Evolutionary conservation across 2,888 invertebrate genomes (phyloP).

Genomic region (Dasysyrphus tricinctus): DNA sequence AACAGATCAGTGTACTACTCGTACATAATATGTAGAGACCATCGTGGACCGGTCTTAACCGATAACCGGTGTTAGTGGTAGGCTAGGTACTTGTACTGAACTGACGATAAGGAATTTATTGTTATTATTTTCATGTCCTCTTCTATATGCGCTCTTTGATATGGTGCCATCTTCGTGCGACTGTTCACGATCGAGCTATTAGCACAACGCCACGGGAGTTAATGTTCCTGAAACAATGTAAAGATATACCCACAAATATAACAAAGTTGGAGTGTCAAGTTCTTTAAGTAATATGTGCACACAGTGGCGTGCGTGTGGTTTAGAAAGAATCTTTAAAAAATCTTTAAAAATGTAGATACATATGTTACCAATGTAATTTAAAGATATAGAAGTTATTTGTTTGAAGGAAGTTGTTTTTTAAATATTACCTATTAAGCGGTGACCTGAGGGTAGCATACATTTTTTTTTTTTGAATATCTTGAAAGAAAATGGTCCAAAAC

Average conservation of each 20-base stretch:
- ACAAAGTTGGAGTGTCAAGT: slow-evolving; percentile 43
- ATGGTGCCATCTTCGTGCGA: slow-evolving; percentile 51
- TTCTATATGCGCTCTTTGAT: background rate
- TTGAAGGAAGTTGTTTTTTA: too few species aligned
- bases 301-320: slow-evolving; percentile 45
- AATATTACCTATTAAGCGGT: too few species aligned
- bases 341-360: too few species aligned
- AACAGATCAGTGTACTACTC: background rate
- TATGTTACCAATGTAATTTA: too few species aligned
- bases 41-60: background rate
- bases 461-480: too few species aligned
- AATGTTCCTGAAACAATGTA: slow-evolving; percentile 45
- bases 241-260: slow-evolving; percentile 43
- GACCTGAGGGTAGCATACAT: too few species aligned
- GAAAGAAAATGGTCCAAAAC: too few species aligned
- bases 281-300: slow-evolving; percentile 13
- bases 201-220: slow-evolving; percentile 55
- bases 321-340: too few species aligned
- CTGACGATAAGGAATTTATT: slow-evolving; percentile 44
- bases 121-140: slow-evolving; percentile 37
- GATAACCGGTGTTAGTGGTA: background rate
- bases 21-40: background rate
- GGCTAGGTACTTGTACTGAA: background rate
- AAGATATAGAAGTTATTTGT: too few species aligned
- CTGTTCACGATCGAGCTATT: slow-evolving; percentile 67